Base-by-base conservation (phyloP, 1,140 invertebrate genomes). In the Drosophila ananassae region DNA sequence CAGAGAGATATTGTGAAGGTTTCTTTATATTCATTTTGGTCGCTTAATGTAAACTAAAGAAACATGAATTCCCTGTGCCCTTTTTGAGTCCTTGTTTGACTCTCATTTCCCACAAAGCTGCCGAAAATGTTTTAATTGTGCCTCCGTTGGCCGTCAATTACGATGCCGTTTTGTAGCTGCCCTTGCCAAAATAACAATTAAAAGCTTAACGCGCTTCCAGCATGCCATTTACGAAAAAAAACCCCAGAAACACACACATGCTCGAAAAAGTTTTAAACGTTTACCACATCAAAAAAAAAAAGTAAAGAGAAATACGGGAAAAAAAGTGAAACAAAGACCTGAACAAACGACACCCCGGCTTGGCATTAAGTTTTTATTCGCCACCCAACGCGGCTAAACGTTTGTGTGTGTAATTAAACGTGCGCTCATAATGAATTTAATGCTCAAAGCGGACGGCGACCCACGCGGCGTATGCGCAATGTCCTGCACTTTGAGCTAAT, bases 351-450 rank as follows among this genome's bases (percentile, higher is more conserved):
- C 48, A 52, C 44, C 50, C 56, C n/a, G 37, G 34, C 30, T 30
- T 57, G 54, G 53, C 61, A 84, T 77, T 80, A 58, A 73, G 62
- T 77, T 77, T 60, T 60, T 54, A 59, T 78, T 64, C 63, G 47
- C 56, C 56, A 67, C 8, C 47, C 46, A 47, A 39, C 34, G 56
- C 44, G 17, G 28, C 47, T 67, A 67, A 67, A 25, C 60, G 44
- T 51, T 68, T 83, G 78, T 48, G 34, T 81, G 73, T 76, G 78
- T 68, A 85, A 85, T 85, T 85, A 85, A 78, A 78, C 78, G 64
- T 63, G 62, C 37, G 46, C 71, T 72, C 71, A 82, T 75, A 69
- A 67, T 69, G 71, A 75, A 68, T 81, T 85, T 85, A 85, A 87
- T 78, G 77, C 50, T 75, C 73, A 79, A 83, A 55, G 28, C 28